Conservation (phyloP, 64 coral and sea anemone species). For the Platygyra sinensis region DNA sequence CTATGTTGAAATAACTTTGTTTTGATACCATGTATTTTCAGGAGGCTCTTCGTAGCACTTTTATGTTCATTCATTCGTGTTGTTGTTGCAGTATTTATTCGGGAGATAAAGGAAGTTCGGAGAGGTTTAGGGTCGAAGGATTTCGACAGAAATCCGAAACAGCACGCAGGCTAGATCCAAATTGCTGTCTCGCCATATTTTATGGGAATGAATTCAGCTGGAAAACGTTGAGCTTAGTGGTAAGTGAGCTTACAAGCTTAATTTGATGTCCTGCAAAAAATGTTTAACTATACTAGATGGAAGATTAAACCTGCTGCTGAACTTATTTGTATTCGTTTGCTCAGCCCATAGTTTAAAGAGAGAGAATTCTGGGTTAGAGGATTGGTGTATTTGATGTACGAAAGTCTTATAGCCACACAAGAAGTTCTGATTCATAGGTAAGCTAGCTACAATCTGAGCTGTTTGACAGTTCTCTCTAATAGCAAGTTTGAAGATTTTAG, state of each 20-base stretch:
- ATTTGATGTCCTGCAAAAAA: neutral
- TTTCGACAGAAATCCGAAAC: slow-evolving; percentile 88
- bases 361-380: slow-evolving; percentile 97
- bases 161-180: slow-evolving; percentile 80
- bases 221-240: slow-evolving; percentile 96
- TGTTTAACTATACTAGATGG: too few species aligned
- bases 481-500: neutral
- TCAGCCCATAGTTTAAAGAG: slow-evolving; percentile 89
- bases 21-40: neutral
- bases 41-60: neutral
- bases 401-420: slow-evolving; percentile 88
- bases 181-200: slow-evolving; percentile 95
- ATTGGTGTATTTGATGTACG: slow-evolving; percentile 95
- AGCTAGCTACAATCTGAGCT: neutral
- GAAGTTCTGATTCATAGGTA: slow-evolving; percentile 90
- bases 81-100: slow-evolving; percentile 88
- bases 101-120: slow-evolving; percentile 97
- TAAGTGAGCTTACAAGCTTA: slow-evolving; percentile 22
- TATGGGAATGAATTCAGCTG: slow-evolving; percentile 96
- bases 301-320: neutral
- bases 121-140: slow-evolving; percentile 89
- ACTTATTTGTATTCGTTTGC: neutral
- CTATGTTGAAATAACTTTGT: neutral
- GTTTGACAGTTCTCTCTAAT: neutral
- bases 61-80: slow-evolving; percentile 47